Percentiles rank a stretch among this genome's conserved stretches.
These are phyloP conservation scores for Asbolus verrucosus DNA, from an alignment of 1,140 invertebrate genomes.

Conservation along the genomic window DNA sequence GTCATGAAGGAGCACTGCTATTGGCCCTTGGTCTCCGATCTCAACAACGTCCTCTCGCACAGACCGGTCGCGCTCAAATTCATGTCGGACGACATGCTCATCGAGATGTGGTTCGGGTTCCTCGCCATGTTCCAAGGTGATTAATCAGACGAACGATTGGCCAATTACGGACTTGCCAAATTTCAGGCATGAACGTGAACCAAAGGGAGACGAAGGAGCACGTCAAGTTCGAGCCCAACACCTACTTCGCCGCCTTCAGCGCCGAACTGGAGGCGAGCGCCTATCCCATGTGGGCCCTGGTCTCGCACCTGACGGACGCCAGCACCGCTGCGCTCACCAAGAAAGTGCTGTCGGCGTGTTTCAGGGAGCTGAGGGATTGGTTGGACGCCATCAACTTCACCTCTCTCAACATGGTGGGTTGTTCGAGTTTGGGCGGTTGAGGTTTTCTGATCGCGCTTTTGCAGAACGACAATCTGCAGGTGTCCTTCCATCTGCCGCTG, in stretches of 20 bases:
- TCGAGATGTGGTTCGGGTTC: slow-evolving; percentile 96
- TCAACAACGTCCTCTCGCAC: slow-evolving; percentile 97
- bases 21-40: slow-evolving; percentile 96
- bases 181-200: slow-evolving; percentile 94
- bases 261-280: slow-evolving; percentile 96
- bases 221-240: slow-evolving; percentile 97
- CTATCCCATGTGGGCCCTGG: slow-evolving; percentile 96
- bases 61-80: slow-evolving; percentile 90
- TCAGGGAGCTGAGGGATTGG: slow-evolving; percentile 86
- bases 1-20: slow-evolving; percentile 99
- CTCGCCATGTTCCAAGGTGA: slow-evolving; percentile 89
- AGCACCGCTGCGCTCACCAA: slow-evolving; percentile 79
- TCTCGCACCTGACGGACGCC: slow-evolving; percentile 85
- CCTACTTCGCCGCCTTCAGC: slow-evolving; percentile 96
- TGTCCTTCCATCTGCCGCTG: slow-evolving; percentile 95
- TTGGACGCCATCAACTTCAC: slow-evolving; percentile 84
- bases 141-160: no score
- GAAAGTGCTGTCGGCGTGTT: slow-evolving; percentile 79
- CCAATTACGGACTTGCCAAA: no score
- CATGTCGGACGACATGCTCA: slow-evolving; percentile 84
- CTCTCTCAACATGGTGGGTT: slow-evolving; percentile 74
- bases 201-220: slow-evolving; percentile 88
- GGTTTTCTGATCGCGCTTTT: slow-evolving; percentile 41
- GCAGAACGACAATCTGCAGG: slow-evolving; percentile 81
- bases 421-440: neutral